These are phyloP conservation scores for Ptilonorhynchus violaceus DNA, from an alignment of 2,113 vertebrate genomes.

Conservation along the genomic window DNA sequence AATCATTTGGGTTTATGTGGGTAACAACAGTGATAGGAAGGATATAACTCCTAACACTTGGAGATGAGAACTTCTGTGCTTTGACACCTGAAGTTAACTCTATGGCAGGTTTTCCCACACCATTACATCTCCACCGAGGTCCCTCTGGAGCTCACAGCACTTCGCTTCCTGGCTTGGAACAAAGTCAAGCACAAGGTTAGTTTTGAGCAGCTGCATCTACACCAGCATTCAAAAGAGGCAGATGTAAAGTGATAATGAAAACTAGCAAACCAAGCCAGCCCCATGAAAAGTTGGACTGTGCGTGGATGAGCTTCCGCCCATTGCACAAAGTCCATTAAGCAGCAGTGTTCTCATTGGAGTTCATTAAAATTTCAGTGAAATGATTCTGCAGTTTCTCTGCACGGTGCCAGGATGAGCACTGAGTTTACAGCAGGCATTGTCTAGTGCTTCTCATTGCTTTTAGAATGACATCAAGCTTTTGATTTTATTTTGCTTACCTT, in stretches of 20 bases:
- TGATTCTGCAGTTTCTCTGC: slow-evolving; percentile 33
- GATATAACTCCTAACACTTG: not conserved
- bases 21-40: not conserved
- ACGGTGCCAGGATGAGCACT: not conserved
- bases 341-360: not conserved
- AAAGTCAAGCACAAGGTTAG: not conserved
- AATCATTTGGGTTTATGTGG: not conserved
- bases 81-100: not conserved
- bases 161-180: not conserved
- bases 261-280: not conserved
- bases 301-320: not conserved
- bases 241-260: not conserved
- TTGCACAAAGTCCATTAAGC: slow-evolving; percentile 16
- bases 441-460: not conserved
- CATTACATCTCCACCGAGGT: not conserved
- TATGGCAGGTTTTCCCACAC: not conserved
- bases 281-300: not conserved
- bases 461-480: not conserved
- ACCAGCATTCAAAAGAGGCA: not conserved
- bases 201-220: not conserved
- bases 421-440: not conserved
- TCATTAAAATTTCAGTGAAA: slow-evolving; percentile 47
- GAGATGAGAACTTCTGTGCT: not conserved
- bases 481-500: not conserved
- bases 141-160: not conserved